These are phyloP conservation scores for Drosophila aldrichi DNA, from an alignment of 2,888 invertebrate genomes.

Conservation along the genomic window DNA sequence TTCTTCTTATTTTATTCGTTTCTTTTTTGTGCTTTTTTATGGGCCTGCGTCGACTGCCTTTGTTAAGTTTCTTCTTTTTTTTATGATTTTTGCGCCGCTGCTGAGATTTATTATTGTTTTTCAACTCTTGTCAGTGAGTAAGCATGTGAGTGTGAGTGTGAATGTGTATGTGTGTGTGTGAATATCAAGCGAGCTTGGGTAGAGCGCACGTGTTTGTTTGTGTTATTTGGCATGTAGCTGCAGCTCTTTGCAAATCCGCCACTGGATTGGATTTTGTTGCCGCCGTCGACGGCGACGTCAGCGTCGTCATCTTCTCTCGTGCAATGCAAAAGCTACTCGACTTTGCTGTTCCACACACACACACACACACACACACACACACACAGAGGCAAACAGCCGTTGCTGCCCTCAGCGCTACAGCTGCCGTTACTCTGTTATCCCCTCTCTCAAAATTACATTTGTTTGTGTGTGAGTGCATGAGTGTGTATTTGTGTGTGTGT, in stretches of 20 bases:
- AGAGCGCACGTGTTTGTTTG: conserved; percentile 32
- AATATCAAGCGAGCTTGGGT: conserved; percentile 9
- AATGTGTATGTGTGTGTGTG: conserved; percentile 7
- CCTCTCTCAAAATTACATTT: conserved; percentile 8
- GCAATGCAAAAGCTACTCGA: conserved; percentile 54
- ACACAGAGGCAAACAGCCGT: not conserved
- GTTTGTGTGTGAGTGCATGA: conserved; percentile 10
- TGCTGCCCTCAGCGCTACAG: not conserved
- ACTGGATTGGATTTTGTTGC: conserved; percentile 61
- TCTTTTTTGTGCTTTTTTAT: conserved; percentile 67
- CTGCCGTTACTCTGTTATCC: conserved; percentile 10
- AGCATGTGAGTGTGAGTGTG: conserved; percentile 9
- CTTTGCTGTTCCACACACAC: conserved; percentile 28
- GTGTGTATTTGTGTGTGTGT: conserved; percentile 24
- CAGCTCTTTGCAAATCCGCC: conserved; percentile 63
- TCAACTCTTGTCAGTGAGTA: conserved; percentile 35
- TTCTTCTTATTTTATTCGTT: conserved; percentile 39
- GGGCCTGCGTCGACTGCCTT: conserved; percentile 61
- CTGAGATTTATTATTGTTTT: conserved; percentile 75
- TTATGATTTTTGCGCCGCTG: conserved; percentile 64
- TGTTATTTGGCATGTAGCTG: conserved; percentile 52
- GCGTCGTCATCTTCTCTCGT: conserved; percentile 39
- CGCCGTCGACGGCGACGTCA: conserved; percentile 15
- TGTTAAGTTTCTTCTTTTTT: conserved; percentile 55
- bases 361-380: conserved; percentile 1